Evolutionary conservation across 2,888 invertebrate species (phyloP).

Genomic region (Epinotia brunnichana): DNA sequence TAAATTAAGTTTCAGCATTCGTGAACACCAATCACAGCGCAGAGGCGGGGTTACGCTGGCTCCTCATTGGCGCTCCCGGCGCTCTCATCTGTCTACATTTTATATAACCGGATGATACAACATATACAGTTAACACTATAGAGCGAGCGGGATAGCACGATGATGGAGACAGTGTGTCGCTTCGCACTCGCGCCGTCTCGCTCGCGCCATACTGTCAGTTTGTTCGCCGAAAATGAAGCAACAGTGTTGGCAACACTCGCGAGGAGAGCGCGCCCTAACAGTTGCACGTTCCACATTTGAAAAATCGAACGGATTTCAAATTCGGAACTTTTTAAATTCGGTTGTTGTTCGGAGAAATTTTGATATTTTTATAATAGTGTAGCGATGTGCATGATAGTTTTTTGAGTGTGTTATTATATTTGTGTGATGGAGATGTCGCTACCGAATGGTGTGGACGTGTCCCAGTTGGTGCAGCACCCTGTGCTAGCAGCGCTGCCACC

Average conservation of each 20-base stretch:
- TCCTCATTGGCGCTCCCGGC: conserved; percentile 64
- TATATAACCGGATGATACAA: conserved; percentile 83
- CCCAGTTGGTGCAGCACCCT: conserved; percentile 93
- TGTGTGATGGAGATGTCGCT: conserved; percentile 87
- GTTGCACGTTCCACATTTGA: conserved; percentile 53
- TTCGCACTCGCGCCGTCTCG: conserved; percentile 66
- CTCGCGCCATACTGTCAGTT: conserved; percentile 69
- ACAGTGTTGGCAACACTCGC: conserved; percentile 75
- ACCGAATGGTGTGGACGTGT: conserved; percentile 93
- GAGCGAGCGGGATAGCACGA: conserved; percentile 69
- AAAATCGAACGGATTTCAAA: conserved; percentile 40
- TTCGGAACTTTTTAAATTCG: conserved; percentile 40
- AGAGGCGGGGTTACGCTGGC: conserved; percentile 65
- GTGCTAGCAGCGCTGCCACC: conserved; percentile 92
- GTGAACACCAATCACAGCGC: conserved; percentile 64
- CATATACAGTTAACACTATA: conserved; percentile 81
- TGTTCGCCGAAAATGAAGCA: conserved; percentile 73
- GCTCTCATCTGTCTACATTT: conserved; percentile 79
- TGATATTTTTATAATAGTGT: conserved; percentile 44
- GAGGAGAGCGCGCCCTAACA: conserved; percentile 64
- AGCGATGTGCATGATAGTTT: conserved; percentile 46
- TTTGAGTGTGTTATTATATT: conserved; percentile 46
- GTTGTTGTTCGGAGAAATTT: conserved; percentile 43
- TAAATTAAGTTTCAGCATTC: conserved; percentile 80
- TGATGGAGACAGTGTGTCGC: conserved; percentile 77